phyloP scores from a whole-genome alignment of 2,888 invertebrate species.

The Ashinkailepas kermadecensis region DNA sequence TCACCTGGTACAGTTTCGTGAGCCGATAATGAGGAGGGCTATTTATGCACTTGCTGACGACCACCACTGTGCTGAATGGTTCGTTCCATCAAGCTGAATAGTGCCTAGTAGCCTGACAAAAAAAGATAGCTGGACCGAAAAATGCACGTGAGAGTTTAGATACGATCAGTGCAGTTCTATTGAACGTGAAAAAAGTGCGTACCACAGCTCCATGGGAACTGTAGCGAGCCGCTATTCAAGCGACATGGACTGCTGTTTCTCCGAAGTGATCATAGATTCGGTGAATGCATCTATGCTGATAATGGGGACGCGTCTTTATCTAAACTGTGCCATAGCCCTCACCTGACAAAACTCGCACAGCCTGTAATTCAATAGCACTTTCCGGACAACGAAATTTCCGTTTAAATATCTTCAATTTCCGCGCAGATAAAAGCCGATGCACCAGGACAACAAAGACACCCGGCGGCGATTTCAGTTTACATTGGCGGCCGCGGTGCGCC shows the following conservation, averaged over 20 bases:
- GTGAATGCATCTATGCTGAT: background rate
- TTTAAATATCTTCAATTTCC: constrained; percentile 14
- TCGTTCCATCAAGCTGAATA: too few species aligned
- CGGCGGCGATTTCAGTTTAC: background rate
- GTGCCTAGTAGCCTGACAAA: too few species aligned
- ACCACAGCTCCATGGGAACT: background rate
- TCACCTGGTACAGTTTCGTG: too few species aligned
- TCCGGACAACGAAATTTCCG: background rate
- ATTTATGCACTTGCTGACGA: too few species aligned
- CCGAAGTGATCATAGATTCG: background rate
- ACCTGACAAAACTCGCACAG: background rate
- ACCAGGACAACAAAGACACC: background rate
- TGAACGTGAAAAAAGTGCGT: too few species aligned
- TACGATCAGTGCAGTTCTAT: too few species aligned
- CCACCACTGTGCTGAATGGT: too few species aligned
- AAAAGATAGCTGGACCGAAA: too few species aligned
- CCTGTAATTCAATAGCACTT: background rate
- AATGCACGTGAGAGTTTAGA: too few species aligned
- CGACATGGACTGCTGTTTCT: background rate
- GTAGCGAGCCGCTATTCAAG: background rate
- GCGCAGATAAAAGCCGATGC: background rate
- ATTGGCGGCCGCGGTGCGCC: too few species aligned
- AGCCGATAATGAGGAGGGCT: too few species aligned
- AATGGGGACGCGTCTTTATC: constrained; percentile 10
- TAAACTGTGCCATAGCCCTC: background rate